These are phyloP conservation scores for Macroramphosus scolopax DNA, from an alignment of 2,797 vertebrate species.

Conservation along the genomic window DNA sequence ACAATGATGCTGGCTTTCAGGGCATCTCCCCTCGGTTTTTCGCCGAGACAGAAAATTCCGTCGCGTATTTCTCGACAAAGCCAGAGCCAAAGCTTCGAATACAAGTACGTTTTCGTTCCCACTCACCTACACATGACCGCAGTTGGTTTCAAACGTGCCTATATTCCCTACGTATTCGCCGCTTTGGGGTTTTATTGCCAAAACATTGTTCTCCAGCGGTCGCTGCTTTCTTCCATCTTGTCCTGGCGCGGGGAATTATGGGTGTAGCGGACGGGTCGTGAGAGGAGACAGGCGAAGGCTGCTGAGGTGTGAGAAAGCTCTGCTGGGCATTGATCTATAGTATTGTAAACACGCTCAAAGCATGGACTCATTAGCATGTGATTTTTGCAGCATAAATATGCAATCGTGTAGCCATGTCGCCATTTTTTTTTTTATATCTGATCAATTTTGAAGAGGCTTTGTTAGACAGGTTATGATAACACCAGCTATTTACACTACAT, in stretches of 20 bases:
- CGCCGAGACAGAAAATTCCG: conserved; percentile 41
- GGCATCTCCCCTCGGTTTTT: conserved; percentile 62
- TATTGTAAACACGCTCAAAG: conserved; percentile 5
- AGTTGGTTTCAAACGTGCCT: conserved; percentile 58
- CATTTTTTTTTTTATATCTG: no score
- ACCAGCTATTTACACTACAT: no score
- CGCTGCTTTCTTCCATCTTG: conserved; percentile 85
- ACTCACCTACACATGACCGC: conserved; percentile 81
- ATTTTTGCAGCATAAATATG: not conserved
- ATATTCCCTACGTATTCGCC: conserved; percentile 59
- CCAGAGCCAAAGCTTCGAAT: not conserved
- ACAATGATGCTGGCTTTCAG: conserved; percentile 79
- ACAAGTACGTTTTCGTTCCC: not conserved
- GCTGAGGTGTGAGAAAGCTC: conserved; percentile 16
- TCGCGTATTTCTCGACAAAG: conserved; percentile 48
- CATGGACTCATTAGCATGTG: not conserved
- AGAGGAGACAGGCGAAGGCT: conserved; percentile 79
- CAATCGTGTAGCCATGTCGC: no score
- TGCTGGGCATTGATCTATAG: not conserved
- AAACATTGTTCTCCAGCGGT: conserved; percentile 84
- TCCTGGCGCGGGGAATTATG: conserved; percentile 83
- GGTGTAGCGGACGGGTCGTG: conserved; percentile 83
- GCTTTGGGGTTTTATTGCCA: conserved; percentile 77
- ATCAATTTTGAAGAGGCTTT: no score
- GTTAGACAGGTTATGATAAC: no score